phyloP scores from a whole-genome alignment of 2,113 vertebrate genomes.

The Symphodus melops region DNA sequence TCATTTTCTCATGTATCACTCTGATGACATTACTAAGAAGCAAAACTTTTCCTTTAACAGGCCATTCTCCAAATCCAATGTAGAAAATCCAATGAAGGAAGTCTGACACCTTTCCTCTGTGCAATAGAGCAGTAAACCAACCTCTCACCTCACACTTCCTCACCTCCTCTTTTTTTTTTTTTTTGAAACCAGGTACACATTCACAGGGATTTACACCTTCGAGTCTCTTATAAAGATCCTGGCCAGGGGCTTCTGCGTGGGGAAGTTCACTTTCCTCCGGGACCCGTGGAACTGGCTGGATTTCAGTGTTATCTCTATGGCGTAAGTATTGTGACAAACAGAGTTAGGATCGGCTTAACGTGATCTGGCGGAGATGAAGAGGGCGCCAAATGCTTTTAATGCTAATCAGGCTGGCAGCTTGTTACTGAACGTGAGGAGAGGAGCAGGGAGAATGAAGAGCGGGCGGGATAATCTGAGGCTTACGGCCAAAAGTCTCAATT shows the following conservation, averaged over 20 bases:
- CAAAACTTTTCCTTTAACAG: background rate
- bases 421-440: slow-evolving; percentile 31
- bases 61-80: background rate
- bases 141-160: background rate
- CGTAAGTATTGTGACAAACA: slow-evolving; percentile 88
- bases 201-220: slow-evolving; percentile 99
- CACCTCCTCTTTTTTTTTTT: background rate
- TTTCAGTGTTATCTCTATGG: slow-evolving; percentile 98
- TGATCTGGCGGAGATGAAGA: slow-evolving; percentile 50
- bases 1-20: too few species aligned
- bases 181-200: slow-evolving; percentile 89
- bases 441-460: background rate
- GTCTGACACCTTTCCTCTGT: background rate
- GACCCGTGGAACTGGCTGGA: slow-evolving; percentile 99
- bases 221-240: slow-evolving; percentile 99
- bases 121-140: background rate
- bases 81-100: background rate
- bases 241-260: slow-evolving; percentile 97
- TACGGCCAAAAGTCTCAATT: slow-evolving; percentile 8
- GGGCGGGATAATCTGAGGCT: slow-evolving; percentile 24
- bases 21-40: background rate
- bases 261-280: slow-evolving; percentile 95
- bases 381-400: slow-evolving; percentile 39
- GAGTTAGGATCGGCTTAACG: slow-evolving; percentile 43
- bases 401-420: slow-evolving; percentile 38